Conservation (phyloP, 1,140 invertebrate species). For the Lasaia peninsularis region DNA sequence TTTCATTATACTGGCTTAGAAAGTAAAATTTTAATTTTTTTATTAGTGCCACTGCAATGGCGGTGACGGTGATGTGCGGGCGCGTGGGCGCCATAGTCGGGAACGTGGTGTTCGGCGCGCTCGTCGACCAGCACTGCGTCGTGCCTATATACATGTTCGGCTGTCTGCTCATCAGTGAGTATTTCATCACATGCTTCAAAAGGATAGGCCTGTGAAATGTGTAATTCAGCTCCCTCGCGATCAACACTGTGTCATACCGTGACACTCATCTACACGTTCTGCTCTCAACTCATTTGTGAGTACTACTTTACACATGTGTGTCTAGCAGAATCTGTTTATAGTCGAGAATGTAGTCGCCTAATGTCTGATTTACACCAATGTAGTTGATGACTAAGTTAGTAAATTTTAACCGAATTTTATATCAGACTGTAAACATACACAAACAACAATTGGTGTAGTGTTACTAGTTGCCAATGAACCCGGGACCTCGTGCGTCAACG, state of each 20-base stretch:
- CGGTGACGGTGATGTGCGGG: slow-evolving; percentile 77
- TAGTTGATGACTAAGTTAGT: too few species aligned
- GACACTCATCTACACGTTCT: not conserved
- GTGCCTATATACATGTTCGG: slow-evolving; percentile 78
- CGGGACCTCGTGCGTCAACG: too few species aligned
- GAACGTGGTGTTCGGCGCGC: slow-evolving; percentile 77
- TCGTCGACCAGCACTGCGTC: slow-evolving; percentile 77
- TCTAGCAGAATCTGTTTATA: too few species aligned
- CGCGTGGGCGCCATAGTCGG: slow-evolving; percentile 78
- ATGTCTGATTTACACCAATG: too few species aligned
- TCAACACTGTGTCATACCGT: not conserved
- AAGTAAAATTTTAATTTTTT: not conserved
- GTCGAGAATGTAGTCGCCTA: too few species aligned
- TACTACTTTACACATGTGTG: not conserved
- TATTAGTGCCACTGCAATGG: slow-evolving; percentile 76
- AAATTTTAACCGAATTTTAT: too few species aligned
- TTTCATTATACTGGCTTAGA: not conserved
- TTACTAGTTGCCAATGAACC: too few species aligned
- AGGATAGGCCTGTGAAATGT: too few species aligned
- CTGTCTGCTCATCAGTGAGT: slow-evolving; percentile 74
- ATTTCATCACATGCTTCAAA: too few species aligned
- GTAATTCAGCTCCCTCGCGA: too few species aligned
- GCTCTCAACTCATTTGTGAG: not conserved
- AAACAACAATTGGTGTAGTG: too few species aligned
- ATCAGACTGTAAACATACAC: too few species aligned